phyloP scores from a whole-genome alignment of 2,888 invertebrate genomes.

The Epinotia demarniana region DNA sequence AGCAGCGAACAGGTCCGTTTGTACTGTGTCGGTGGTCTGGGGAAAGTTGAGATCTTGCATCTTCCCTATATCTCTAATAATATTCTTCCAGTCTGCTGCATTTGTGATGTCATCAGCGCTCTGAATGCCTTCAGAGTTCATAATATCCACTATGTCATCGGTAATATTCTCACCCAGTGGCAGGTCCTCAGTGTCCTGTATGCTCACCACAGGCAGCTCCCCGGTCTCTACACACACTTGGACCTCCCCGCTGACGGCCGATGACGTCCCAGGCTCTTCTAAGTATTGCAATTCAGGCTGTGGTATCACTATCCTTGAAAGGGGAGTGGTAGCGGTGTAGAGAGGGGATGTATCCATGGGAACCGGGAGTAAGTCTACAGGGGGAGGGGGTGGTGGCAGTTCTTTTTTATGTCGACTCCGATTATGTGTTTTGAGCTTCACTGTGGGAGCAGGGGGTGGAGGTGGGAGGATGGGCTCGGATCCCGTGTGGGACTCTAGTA shows the following conservation, averaged over 20 bases:
- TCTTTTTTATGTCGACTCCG: slow-evolving; percentile 78
- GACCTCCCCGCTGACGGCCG: slow-evolving; percentile 70
- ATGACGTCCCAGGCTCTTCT: slow-evolving; percentile 69
- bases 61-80: slow-evolving; percentile 79
- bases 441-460: slow-evolving; percentile 70
- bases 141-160: slow-evolving; percentile 81
- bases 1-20: slow-evolving; percentile 68
- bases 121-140: slow-evolving; percentile 82
- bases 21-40: slow-evolving; percentile 65
- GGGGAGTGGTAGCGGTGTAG: slow-evolving; percentile 70
- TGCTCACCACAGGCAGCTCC: slow-evolving; percentile 81
- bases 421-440: slow-evolving; percentile 65
- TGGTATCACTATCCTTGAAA: slow-evolving; percentile 74
- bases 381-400: slow-evolving; percentile 66
- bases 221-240: slow-evolving; percentile 78
- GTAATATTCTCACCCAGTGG: slow-evolving; percentile 79
- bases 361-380: slow-evolving; percentile 67
- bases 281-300: slow-evolving; percentile 73
- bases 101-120: slow-evolving; percentile 80
- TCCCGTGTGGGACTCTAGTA: slow-evolving; percentile 84
- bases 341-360: slow-evolving; percentile 73
- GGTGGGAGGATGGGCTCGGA: slow-evolving; percentile 76
- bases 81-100: slow-evolving; percentile 81
- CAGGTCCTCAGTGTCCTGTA: slow-evolving; percentile 80
- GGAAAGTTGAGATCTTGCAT: slow-evolving; percentile 79